Base-by-base conservation (phyloP, 2,113 vertebrate species). In the Crotalus viridis region DNA sequence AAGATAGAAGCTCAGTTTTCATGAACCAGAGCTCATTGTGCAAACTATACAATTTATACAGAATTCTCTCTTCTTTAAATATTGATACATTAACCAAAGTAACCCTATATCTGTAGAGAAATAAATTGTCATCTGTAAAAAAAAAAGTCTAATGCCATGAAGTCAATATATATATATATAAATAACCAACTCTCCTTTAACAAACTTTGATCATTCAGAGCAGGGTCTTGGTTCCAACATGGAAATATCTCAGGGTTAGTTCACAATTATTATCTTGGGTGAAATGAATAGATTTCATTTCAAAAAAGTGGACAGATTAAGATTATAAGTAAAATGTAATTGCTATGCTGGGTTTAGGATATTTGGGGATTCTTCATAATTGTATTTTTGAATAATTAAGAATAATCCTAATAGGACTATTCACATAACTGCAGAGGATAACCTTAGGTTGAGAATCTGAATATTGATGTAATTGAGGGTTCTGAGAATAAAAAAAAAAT, bases 391-490 rank as follows among this genome's bases (percentile, higher is more conserved):
- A 57, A 91, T 0, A 1, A 21, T 17, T 86, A 90, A 87, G 51
- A 91, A 91, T 93, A 81, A 55, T 0, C 56, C n/a, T 0, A 89
- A 0, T 52, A 85, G 1, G 6, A 87, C 9, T 43, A 33, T 56
- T 64, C 93, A 5, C 88, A 52, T 15, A 39, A 64, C 43, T 48
- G 57, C 33, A 57, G 39, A 86, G 90, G 26, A 87, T 46, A 51
- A 54, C 74, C 55, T 12, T 48, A 85, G 89, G 87, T 57, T 3
- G 0, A 92, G 85, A 69, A 56, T 85, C 86, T 88, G 51, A 69
- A 91, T 59, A 94, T 88, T 91, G 64, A 8, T 93, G 95, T 90
- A 90, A 52, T 55, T 91, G 52, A 93, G n/a, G 26, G 69, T 91
- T 24, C 24, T 46, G n/a, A 91, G 52, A 85, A 90, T 52, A 24